Conservation (phyloP, 1,140 invertebrate species). For the Bombus turneri region DNA sequence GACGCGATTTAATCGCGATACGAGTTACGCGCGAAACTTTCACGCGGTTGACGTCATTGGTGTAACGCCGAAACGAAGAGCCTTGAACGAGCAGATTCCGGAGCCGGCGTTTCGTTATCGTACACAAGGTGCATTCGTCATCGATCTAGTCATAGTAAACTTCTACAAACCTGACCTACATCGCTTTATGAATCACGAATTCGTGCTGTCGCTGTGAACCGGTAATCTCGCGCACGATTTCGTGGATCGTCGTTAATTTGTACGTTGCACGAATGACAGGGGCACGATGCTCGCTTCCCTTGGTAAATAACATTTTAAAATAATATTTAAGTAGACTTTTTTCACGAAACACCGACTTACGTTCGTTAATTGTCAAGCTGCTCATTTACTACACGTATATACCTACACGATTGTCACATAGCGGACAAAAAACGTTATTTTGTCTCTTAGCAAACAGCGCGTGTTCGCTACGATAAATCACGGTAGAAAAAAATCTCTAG, state of each 20-base stretch:
- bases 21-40: not conserved
- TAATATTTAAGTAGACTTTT: no score
- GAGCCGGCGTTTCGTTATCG: not conserved
- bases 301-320: no score
- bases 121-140: not conserved
- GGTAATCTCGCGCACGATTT: not conserved
- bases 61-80: not conserved
- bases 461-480: no score
- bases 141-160: not conserved
- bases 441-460: no score
- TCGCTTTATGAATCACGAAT: not conserved
- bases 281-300: no score
- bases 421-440: no score
- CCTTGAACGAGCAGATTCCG: not conserved
- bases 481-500: no score
- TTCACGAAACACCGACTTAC: no score
- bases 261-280: no score
- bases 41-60: not conserved
- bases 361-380: no score
- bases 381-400: no score
- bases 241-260: not conserved
- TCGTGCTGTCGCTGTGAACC: not conserved
- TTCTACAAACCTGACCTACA: not conserved
- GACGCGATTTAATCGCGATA: not conserved
- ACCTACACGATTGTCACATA: no score